Base-by-base conservation (phyloP, 1,140 invertebrate species). In the Bombus confusus region DNA sequence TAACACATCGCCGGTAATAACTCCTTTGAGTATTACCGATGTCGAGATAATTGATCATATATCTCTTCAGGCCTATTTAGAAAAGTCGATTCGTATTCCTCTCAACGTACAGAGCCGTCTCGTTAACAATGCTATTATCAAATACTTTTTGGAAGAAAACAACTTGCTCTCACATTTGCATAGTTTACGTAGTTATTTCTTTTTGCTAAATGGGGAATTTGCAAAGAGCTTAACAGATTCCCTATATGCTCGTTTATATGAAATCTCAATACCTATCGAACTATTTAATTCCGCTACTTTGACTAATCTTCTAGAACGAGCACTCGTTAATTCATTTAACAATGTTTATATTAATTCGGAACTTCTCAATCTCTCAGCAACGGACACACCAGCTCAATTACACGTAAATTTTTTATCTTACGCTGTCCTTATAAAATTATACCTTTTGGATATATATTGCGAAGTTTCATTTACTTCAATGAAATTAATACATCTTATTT, bases 191-290 rank as follows among this genome's bases (percentile, higher is more conserved):
- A 96, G 97, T 90, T 97, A 97, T 79, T 98, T 97, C 92, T 97
- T 98, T 86, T 90, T 98, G 15, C 94, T 97, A 92, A 97, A 98
- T 88, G 97, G 97, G 1, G 97, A 98, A 91, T 98, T 97, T 93
- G 96, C 96, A 1, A 96, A 96, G 39, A 96, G 96, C 83, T 96
- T 98, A 8, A 97, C 97, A 25, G 95, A 96, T 25, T 96, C 96
- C 69, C 92, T 98, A 31, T 97, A 97, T 85, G 93, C 95, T 1
- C 96, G 96, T 83, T 92, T 98, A 57, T 96, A 96, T 62, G 94
- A 96, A 31, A 96, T 96, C 4, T 91, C 96, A 3, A 95, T 95
- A 86, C 97, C 97, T 0, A 93, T 95, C n/a, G 96, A 97, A 82
- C 90, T 98, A 37, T 95, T 97, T 59, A 97, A 97, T 93, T 96